Base-by-base conservation (phyloP, 1,140 invertebrate genomes). In the Caenorhabditis remanei region DNA sequence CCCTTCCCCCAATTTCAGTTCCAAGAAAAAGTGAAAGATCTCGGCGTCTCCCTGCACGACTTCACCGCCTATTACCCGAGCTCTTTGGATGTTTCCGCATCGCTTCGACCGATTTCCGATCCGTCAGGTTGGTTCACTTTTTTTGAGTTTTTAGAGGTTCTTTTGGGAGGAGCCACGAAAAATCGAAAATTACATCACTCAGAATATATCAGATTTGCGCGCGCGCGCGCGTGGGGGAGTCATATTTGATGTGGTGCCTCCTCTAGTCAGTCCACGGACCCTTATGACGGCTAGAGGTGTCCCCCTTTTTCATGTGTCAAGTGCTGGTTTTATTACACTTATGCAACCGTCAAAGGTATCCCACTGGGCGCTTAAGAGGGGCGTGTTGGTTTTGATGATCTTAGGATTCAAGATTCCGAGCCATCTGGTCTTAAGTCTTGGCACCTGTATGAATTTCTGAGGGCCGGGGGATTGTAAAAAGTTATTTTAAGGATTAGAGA, bases 1-100 rank as follows among this genome's bases (percentile, higher is more conserved):
- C 32, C 32, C 32, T 32, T n/a, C 32, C 32, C 32, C 32, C 32
- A 58, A 9, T 85, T 85, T 41, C 63, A 65, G 58, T 87, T 87
- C 55, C 79, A 87, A 71, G 86, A 87, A 24, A 87, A 87, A 87
- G 63, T 75, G 65, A 87, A 87, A 58, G 86, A 87, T 83, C 71
- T 87, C 19, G 82, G 82, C 4, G 82, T 56, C 6, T 48, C 86
- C 50, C 86, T 87, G 5, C 86, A 87, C 50, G 86, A 87, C 24
- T 87, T 87, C 79, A 83, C 86, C 5, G 75, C 86, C 19, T 86
- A 86, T 48, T 87, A 87, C 32, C 55, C 65, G 13, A 71, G 53
- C 24, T 71, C 86, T 32, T 16, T 87, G 41, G 86, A 87, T 55
- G 86, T 87, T 43, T 84, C 83, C 14, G 83, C 83, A 43, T 48